Conservation (phyloP, 2,113 vertebrate genomes). For the Casuarius casuarius region DNA sequence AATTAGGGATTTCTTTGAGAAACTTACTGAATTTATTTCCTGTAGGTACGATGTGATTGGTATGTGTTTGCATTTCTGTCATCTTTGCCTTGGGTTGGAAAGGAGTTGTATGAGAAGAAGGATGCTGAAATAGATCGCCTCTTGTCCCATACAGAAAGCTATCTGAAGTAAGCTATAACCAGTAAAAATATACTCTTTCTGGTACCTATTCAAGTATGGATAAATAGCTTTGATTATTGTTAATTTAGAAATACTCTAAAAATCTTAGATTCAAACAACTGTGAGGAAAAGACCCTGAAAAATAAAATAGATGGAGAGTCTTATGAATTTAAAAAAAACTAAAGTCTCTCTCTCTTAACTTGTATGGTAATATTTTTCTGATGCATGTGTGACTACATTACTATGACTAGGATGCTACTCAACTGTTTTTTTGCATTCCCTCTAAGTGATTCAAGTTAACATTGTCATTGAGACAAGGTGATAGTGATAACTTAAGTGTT, state of each 20-base stretch:
- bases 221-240: background rate
- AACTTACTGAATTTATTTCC: background rate
- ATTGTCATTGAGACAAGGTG: background rate
- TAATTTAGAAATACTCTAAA: background rate
- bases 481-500: background rate
- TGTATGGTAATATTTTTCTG: background rate
- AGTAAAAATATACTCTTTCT: background rate
- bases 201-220: background rate
- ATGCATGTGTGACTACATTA: background rate
- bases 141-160: conserved; percentile 89
- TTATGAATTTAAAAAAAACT: background rate
- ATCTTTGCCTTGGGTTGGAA: conserved; percentile 93
- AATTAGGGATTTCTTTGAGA: background rate
- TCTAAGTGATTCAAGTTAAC: background rate
- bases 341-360: background rate
- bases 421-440: background rate
- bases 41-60: conserved; percentile 92
- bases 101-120: conserved; percentile 94
- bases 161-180: conserved; percentile 84
- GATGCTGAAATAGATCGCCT: conserved; percentile 94
- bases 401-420: background rate
- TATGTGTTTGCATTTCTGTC: conserved; percentile 92
- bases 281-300: background rate
- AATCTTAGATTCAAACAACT: background rate
- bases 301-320: background rate